Conservation (phyloP, 2,113 vertebrate species). For the Serinus canaria region DNA sequence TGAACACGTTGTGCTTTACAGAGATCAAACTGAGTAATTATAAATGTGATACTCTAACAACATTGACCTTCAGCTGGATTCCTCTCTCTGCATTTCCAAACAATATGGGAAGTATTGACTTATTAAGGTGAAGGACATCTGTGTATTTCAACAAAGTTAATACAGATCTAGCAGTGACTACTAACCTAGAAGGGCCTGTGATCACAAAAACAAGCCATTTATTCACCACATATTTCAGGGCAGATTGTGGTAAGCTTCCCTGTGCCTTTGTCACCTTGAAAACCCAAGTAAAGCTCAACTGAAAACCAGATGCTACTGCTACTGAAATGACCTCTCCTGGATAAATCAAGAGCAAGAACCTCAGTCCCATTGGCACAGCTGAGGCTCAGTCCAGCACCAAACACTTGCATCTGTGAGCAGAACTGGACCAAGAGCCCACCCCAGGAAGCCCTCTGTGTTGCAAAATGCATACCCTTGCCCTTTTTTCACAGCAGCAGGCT, state of each 20-base stretch:
- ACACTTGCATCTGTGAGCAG: background rate
- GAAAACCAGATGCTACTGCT: background rate
- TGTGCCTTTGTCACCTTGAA: background rate
- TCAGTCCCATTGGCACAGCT: background rate
- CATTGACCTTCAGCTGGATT: background rate
- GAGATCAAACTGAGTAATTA: background rate
- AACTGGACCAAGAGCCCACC: background rate
- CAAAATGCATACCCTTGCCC: accelerated
- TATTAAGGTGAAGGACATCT: background rate
- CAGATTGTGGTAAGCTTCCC: background rate
- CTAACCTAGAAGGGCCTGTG: background rate
- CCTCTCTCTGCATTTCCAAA: background rate
- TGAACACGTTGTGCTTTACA: background rate
- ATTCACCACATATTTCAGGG: background rate
- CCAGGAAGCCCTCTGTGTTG: background rate
- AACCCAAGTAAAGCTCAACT: background rate
- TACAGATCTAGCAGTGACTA: background rate
- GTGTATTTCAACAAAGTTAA: background rate
- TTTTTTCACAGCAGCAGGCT: background rate
- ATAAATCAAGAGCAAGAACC: background rate
- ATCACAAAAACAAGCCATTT: background rate
- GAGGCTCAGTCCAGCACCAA: background rate
- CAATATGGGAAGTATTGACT: background rate
- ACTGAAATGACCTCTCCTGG: background rate
- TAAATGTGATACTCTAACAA: background rate